phyloP scores from a whole-genome alignment of 2,797 vertebrate genomes.

The Momotus momota region DNA sequence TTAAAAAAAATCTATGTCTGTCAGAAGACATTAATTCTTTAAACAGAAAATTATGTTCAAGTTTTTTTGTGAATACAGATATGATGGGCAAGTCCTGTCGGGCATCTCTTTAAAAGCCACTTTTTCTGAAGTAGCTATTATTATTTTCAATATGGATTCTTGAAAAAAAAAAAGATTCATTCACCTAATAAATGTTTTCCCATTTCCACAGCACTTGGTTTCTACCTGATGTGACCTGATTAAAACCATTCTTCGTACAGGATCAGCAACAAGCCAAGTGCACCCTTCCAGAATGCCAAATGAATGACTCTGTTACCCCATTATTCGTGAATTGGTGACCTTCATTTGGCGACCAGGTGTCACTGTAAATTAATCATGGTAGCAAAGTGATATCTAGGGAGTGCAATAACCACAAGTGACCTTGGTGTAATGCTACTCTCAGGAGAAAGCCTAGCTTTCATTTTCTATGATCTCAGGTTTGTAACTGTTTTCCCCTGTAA shows the following conservation, averaged over 20 bases:
- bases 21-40: neutral
- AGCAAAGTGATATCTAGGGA: conserved; percentile 40
- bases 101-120: neutral
- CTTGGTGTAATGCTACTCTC: conserved; percentile 47
- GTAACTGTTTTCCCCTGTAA: neutral
- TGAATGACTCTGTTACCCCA: conserved; percentile 22
- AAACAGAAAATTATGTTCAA: neutral
- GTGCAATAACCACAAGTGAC: conserved; percentile 50
- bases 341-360: conserved; percentile 14
- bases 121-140: neutral
- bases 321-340: conserved; percentile 17
- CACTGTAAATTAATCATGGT: conserved; percentile 64
- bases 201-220: neutral
- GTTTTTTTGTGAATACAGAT: neutral
- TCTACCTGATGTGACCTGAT: neutral
- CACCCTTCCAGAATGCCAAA: conserved; percentile 47
- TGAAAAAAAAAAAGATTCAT: neutral
- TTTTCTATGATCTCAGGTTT: conserved; percentile 7
- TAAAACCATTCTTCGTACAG: neutral
- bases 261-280: neutral
- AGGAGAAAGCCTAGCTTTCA: conserved; percentile 28
- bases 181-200: neutral
- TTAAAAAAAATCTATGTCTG: neutral
- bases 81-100: neutral
- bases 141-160: neutral